These are phyloP conservation scores for Aricia agestis DNA, from an alignment of 1,140 invertebrate genomes.

Conservation along the genomic window DNA sequence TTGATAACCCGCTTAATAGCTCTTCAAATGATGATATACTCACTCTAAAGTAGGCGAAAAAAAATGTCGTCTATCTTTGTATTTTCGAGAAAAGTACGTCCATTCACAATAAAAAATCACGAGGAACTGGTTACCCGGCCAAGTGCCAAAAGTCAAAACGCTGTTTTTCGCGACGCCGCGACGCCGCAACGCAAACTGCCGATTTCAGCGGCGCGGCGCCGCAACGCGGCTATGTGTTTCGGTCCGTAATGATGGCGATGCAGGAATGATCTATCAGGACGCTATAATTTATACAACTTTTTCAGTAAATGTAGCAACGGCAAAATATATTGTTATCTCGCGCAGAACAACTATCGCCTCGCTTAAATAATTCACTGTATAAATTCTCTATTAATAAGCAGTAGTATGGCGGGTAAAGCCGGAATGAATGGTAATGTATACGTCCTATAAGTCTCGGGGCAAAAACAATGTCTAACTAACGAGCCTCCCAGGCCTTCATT, in stretches of 20 bases:
- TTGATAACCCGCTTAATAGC: no score
- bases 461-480: slow-evolving; percentile 42
- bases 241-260: background rate
- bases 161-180: no score
- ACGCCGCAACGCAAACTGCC: no score
- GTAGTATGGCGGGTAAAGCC: slow-evolving; percentile 28
- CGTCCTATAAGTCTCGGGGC: slow-evolving; percentile 36
- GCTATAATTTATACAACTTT: background rate
- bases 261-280: background rate
- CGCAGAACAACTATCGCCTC: slow-evolving; percentile 5
- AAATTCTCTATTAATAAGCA: slow-evolving; percentile 51
- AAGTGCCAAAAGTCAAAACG: no score
- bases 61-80: no score
- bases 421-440: slow-evolving; percentile 52
- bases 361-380: slow-evolving; percentile 38
- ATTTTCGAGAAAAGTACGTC: no score
- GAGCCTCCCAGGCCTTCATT: slow-evolving; percentile 38
- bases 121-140: no score
- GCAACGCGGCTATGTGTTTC: no score
- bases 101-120: no score
- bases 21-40: no score
- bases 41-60: no score
- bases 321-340: slow-evolving; percentile 10
- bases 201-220: no score
- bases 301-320: background rate